These are phyloP conservation scores for Tonatia bakeri DNA, from an alignment of 2,113 vertebrate species.

Conservation along the genomic window DNA sequence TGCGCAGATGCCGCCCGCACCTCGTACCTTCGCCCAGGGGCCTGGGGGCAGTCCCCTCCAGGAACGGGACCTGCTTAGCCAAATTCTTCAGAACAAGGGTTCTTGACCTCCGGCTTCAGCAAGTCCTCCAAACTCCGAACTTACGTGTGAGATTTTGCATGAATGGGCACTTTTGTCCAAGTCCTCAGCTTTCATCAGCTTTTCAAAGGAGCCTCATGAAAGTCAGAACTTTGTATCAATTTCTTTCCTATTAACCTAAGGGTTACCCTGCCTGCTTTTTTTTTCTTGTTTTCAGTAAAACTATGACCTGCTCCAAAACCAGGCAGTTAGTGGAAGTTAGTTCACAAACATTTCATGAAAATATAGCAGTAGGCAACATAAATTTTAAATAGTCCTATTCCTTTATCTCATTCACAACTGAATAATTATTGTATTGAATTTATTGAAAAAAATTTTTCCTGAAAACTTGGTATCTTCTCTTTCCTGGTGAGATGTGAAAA, in stretches of 20 bases:
- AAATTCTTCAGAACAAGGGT: not conserved
- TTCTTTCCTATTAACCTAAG: constrained; percentile 34
- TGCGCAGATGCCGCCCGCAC: accelerated
- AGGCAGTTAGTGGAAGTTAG: not conserved
- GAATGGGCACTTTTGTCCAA: constrained; percentile 27
- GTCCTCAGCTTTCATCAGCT: not conserved
- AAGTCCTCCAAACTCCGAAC: not conserved
- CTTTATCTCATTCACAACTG: not conserved
- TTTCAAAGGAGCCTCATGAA: constrained; percentile 47
- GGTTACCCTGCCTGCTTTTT: not conserved
- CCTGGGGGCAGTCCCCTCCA: not conserved
- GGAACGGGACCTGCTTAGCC: not conserved
- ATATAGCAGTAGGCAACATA: not conserved
- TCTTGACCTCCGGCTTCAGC: not conserved
- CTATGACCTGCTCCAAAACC: not conserved
- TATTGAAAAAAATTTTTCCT: not conserved
- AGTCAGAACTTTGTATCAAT: not conserved
- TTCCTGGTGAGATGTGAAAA: not conserved
- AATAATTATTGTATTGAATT: constrained; percentile 24
- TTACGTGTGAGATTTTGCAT: not conserved
- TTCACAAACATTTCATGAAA: not conserved
- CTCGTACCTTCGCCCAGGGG: not conserved
- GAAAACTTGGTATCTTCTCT: constrained; percentile 14
- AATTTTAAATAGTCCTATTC: not conserved
- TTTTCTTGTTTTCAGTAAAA: constrained; percentile 15